Percentiles rank a stretch among this genome's conserved stretches.
Evolutionary conservation across 2,888 invertebrate species (phyloP).

Genomic region (Tinea pellionella): DNA sequence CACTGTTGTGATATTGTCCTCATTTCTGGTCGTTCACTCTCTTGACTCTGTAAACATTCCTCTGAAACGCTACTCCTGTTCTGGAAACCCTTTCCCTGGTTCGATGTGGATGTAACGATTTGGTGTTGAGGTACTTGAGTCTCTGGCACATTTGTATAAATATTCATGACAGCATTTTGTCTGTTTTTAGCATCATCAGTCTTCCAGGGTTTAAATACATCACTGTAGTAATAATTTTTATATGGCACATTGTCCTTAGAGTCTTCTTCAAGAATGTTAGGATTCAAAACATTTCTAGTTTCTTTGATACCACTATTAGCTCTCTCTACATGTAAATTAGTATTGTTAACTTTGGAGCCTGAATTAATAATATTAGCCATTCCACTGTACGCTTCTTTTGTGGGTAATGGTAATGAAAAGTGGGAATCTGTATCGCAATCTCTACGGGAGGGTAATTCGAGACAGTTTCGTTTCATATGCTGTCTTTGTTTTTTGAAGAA

Average conservation of each 20-base stretch:
- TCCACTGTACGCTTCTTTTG: slow-evolving; percentile 58
- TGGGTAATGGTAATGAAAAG: slow-evolving; percentile 59
- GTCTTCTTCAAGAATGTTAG: slow-evolving; percentile 75
- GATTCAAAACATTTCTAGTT: slow-evolving; percentile 67
- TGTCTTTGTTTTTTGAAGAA: slow-evolving; percentile 90
- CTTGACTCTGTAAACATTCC: slow-evolving; percentile 55
- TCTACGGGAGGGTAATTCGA: slow-evolving; percentile 73
- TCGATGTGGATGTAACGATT: slow-evolving; percentile 43
- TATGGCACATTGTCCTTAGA: slow-evolving; percentile 61
- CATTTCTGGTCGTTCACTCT: slow-evolving; percentile 59
- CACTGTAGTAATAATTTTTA: slow-evolving; percentile 46
- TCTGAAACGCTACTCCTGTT: slow-evolving; percentile 53
- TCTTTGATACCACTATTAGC: slow-evolving; percentile 67
- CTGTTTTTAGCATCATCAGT: slow-evolving; percentile 47
- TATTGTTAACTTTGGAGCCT: slow-evolving; percentile 83
- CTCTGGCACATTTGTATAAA: slow-evolving; percentile 74
- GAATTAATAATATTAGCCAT: slow-evolving; percentile 74
- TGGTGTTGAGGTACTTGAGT: slow-evolving; percentile 72
- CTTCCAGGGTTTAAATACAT: slow-evolving; percentile 45
- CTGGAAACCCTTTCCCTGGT: slow-evolving; percentile 32
- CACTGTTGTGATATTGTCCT: slow-evolving; percentile 78
- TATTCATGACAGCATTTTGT: slow-evolving; percentile 62
- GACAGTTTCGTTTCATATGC: slow-evolving; percentile 78
- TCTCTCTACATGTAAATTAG: slow-evolving; percentile 79
- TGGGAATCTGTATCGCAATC: slow-evolving; percentile 68